Base-by-base conservation (phyloP, 2,888 invertebrate genomes). In the Dusona sp. region DNA sequence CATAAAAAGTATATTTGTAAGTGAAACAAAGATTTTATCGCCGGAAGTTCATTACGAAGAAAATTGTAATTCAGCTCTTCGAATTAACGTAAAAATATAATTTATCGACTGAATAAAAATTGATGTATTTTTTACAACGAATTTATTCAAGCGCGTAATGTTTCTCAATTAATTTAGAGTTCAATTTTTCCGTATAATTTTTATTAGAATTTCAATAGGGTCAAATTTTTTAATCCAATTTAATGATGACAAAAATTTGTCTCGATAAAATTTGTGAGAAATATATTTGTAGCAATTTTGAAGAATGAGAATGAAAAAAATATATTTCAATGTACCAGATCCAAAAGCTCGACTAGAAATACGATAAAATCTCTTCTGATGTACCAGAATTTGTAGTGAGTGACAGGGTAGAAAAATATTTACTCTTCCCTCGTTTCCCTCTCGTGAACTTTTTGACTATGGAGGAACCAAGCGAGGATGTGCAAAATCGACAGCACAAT, bases 341-440 rank as follows among this genome's bases (percentile, higher is more conserved):
- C 70, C 42, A 38, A 57, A 74, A 74, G 73, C 73, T 82, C 48
- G 73, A 68, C 61, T 67, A 68, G 61, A 79, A 81, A 85, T 85
- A 74, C 73, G 82, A 84, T 77, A 77, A 84, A 81, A 70, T 75
- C 42, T 38, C 7, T 11, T 36, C 29, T 36, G 78, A 51, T 42
- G 78, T 67, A n/a, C 29, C 72, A 38, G 68, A 82, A 85, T 82
- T 82, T 74, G 78, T 68, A 64, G 79, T 74, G 82, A 79, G 65
- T 79, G 83, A 83, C 79, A 65, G 82, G 70, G 36, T 75, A 45
- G 75, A 79, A 83, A 85, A 86, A 86, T 86, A 86, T 86, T 86
- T 77, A 83, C 83, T 68, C 78, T 79, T 74, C 36, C 61, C 75
- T 54, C 83, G 79, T 79, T 70, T 54, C 19, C 33, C 48, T 83